phyloP scores from a whole-genome alignment of 2,888 invertebrate species.

The Blera fallax region DNA sequence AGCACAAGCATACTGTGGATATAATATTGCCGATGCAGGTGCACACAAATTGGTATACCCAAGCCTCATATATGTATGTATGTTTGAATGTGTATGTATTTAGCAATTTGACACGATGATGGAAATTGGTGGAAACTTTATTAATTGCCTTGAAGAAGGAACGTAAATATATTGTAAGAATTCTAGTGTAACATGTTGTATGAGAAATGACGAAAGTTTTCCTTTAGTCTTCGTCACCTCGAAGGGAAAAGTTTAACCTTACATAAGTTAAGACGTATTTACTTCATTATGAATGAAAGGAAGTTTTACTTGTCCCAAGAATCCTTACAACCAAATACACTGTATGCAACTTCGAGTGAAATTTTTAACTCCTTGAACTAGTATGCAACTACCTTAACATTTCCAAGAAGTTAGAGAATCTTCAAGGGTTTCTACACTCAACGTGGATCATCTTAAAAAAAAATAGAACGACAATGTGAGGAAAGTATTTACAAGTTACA shows the following conservation, averaged over 20 bases:
- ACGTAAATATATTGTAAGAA: not conserved
- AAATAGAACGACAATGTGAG: not conserved
- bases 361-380: not conserved
- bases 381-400: not conserved
- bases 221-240: slow-evolving; percentile 17
- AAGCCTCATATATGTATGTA: not conserved
- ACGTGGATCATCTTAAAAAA: no score
- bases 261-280: slow-evolving; percentile 26
- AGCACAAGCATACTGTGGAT: not conserved
- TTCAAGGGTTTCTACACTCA: not conserved
- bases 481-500: no score
- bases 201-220: not conserved
- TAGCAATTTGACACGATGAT: slow-evolving; percentile 55
- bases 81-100: not conserved
- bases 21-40: not conserved
- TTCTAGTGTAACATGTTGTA: not conserved
- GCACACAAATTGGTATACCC: not conserved
- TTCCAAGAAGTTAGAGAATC: not conserved
- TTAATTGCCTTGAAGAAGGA: slow-evolving; percentile 42
- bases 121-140: slow-evolving; percentile 49
- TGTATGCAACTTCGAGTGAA: not conserved
- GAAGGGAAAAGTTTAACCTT: slow-evolving; percentile 11
- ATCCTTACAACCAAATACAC: not conserved
- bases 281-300: slow-evolving; percentile 7
- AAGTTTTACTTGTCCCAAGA: not conserved